These are phyloP conservation scores for Operophtera brumata DNA, from an alignment of 2,888 invertebrate species.

Conservation along the genomic window DNA sequence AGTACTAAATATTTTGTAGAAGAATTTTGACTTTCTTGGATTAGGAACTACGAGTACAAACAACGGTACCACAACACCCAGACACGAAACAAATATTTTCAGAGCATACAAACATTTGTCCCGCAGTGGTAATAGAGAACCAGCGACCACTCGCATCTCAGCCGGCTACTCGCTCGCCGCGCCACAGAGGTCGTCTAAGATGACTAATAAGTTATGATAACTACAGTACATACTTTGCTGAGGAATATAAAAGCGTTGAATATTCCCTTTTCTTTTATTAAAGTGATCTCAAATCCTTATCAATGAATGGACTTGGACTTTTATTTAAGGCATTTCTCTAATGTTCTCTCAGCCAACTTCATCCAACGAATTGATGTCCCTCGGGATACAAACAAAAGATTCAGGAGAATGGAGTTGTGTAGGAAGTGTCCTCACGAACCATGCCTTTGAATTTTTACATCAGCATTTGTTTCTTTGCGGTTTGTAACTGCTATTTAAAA, in stretches of 20 bases:
- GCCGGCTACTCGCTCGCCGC: too few species aligned
- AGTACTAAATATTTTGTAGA: neutral
- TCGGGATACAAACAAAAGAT: constrained; percentile 48
- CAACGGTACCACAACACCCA: too few species aligned
- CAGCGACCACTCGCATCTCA: too few species aligned
- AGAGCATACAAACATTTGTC: too few species aligned
- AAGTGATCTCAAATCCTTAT: constrained; percentile 17
- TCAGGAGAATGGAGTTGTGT: constrained; percentile 41
- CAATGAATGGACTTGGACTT: constrained; percentile 27
- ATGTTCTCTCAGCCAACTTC: constrained; percentile 47
- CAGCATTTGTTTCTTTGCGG: constrained; percentile 30
- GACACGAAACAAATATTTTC: too few species aligned
- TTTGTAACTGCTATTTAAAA: constrained; percentile 37
- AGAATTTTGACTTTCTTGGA: too few species aligned
- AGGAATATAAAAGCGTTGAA: neutral
- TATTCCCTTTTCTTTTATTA: neutral
- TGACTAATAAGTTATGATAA: too few species aligned
- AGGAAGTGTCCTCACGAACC: constrained; percentile 44
- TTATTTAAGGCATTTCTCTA: constrained; percentile 38
- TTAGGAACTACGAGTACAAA: too few species aligned
- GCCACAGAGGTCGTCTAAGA: too few species aligned
- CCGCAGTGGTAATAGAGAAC: too few species aligned
- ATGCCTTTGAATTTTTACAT: constrained; percentile 43
- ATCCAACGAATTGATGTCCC: constrained; percentile 48
- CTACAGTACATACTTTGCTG: neutral